A percentile compares a stretch with the other conserved stretches of the same genome.
Evolutionary conservation across 2,888 invertebrate genomes (phyloP).

Genomic region (Drosophila falleni): DNA sequence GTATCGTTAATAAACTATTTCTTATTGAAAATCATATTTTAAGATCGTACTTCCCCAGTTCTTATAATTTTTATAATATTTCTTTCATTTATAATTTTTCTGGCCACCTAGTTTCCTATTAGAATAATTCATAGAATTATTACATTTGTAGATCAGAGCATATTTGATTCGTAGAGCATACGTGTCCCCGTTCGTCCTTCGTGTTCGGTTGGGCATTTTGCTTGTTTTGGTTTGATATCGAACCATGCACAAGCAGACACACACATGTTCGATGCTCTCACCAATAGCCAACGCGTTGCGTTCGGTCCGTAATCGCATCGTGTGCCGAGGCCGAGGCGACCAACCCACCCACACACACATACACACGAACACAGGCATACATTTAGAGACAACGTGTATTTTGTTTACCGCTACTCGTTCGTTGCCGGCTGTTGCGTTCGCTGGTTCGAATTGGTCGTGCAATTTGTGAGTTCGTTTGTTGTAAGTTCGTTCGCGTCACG

Average conservation of each 20-base stretch:
- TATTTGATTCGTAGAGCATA: conserved; percentile 62
- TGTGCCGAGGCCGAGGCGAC: conserved; percentile 29
- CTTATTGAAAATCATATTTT: not conserved
- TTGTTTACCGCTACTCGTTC: conserved; percentile 74
- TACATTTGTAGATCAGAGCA: conserved; percentile 21
- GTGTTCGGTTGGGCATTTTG: conserved; percentile 35
- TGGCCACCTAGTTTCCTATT: not conserved
- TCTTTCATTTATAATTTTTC: not conserved
- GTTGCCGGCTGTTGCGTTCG: conserved; percentile 78
- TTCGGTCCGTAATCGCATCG: conserved; percentile 44
- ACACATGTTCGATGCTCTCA: conserved; percentile 69
- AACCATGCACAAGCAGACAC: conserved; percentile 53
- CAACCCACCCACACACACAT: conserved; percentile 29
- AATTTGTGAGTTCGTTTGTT: conserved; percentile 49
- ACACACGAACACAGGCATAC: conserved; percentile 22
- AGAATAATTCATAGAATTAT: conserved; percentile 22
- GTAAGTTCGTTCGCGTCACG: conserved; percentile 65
- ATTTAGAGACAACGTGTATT: conserved; percentile 54
- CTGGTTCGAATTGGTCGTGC: conserved; percentile 74
- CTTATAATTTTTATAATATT: not conserved
- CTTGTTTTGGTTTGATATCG: conserved; percentile 66
- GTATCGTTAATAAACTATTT: not conserved
- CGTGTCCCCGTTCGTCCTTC: conserved; percentile 55
- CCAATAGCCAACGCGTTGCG: conserved; percentile 62
- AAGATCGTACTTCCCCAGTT: not conserved